These are phyloP conservation scores for Hemibagrus wyckioides DNA, from an alignment of 2,113 vertebrate species.

Conservation along the genomic window DNA sequence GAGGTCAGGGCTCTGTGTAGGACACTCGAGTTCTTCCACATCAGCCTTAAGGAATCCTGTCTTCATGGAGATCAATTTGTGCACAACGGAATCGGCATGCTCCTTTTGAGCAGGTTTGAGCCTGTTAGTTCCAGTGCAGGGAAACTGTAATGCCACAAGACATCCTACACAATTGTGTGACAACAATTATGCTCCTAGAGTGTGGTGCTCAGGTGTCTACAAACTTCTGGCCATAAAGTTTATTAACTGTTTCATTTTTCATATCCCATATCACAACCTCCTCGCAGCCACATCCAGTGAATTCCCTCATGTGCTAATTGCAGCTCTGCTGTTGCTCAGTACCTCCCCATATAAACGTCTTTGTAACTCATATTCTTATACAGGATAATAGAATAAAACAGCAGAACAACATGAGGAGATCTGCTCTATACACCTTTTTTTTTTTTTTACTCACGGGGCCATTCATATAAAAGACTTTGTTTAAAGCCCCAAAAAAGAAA, in stretches of 20 bases:
- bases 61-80: neutral
- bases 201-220: neutral
- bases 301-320: neutral
- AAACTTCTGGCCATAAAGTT: neutral
- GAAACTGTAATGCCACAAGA: neutral
- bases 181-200: too few relatives aligned
- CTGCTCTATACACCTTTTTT: neutral
- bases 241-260: neutral
- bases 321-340: neutral
- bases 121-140: neutral
- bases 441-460: neutral
- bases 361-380: neutral
- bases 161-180: neutral
- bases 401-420: neutral
- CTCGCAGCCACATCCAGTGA: neutral
- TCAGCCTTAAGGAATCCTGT: neutral
- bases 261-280: neutral
- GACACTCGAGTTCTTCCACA: neutral
- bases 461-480: neutral
- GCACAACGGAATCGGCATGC: neutral
- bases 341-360: neutral
- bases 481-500: neutral
- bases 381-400: neutral
- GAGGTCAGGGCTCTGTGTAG: neutral
- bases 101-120: neutral